Base-by-base conservation (phyloP, 2,888 invertebrate species). In the Euzophera pinguis region DNA sequence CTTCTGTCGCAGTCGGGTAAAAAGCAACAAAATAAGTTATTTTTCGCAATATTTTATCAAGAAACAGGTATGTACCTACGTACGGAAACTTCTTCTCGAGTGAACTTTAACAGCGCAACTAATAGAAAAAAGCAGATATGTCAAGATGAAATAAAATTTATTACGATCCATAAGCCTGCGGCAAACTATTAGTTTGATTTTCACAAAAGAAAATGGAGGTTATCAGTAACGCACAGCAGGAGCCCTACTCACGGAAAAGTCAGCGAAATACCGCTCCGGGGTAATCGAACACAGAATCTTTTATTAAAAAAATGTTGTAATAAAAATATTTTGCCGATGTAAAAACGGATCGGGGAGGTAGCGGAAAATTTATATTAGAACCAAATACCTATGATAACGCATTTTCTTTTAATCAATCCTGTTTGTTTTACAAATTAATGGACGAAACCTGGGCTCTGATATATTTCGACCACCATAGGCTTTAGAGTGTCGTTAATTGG, bases 121-220 rank as follows among this genome's bases (percentile, higher is more conserved):
- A 79, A 79, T 78, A 77, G 78, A 79, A 78, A 76, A 76, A 73
- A 64, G 70, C 65, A 75, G 77, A 79, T 78, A 78, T 65, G 77
- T 77, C 76, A 67, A 69, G 78, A 72, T 71, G 68, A 72, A 76
- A 74, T 72, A 68, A 77, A 79, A 79, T 81, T 78, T 80, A 79
- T 80, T 78, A 75, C 77, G 12, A 65, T 68, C 72, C 62, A 71
- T 77, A 71, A 75, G 72, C 75, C 63, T 62, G 56, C 65, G 73
- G 71, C 64, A 73, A 77, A 75, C 78, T 79, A 79, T 79, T 81
- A 81, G 78, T 78, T 76, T 69, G 73, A 77, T 78, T 75, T 71
- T 63, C 68, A 71, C 73, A 70, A 76, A 80, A 75, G 78, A 76
- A 80, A 79, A 74, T 71, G 72, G 69, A 53, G 59, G 51, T 61